Evolutionary conservation across 2,113 vertebrate species (phyloP).

Genomic region (Pseudopodoces humilis): DNA sequence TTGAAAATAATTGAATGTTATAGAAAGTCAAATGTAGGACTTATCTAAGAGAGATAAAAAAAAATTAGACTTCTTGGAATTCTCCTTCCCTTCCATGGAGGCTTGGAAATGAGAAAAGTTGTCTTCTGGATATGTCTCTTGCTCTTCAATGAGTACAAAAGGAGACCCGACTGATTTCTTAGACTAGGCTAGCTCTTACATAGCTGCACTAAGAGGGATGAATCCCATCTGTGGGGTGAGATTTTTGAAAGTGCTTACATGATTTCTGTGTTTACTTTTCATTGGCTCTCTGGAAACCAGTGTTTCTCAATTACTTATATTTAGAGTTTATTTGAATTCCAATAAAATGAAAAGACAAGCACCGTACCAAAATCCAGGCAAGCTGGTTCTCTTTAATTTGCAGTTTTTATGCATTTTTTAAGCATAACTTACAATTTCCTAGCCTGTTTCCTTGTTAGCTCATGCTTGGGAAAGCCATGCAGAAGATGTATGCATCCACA

Average conservation of each 20-base stretch:
- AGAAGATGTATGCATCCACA: background rate
- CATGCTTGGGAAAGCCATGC: background rate
- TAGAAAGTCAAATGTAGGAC: background rate
- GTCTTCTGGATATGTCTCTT: fast-evolving
- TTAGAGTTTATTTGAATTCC: background rate
- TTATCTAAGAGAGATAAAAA: background rate
- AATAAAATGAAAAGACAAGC: background rate
- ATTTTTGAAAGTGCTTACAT: background rate
- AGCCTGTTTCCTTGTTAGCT: background rate
- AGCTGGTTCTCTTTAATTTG: background rate
- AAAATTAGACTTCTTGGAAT: background rate
- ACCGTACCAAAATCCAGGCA: background rate
- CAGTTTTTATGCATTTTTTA: background rate
- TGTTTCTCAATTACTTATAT: background rate
- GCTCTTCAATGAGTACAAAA: background rate
- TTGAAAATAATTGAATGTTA: background rate
- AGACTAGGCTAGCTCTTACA: background rate
- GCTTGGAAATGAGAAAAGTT: background rate
- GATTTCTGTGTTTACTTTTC: background rate
- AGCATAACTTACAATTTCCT: background rate
- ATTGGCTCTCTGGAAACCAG: background rate
- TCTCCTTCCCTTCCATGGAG: background rate
- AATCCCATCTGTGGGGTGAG: background rate
- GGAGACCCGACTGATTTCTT: background rate
- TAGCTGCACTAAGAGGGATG: background rate